Evolutionary conservation across 2,113 vertebrate species (phyloP), one percentile per base, ranked within the genome.

Genomic region (Misgurnus mizolepis): DNA sequence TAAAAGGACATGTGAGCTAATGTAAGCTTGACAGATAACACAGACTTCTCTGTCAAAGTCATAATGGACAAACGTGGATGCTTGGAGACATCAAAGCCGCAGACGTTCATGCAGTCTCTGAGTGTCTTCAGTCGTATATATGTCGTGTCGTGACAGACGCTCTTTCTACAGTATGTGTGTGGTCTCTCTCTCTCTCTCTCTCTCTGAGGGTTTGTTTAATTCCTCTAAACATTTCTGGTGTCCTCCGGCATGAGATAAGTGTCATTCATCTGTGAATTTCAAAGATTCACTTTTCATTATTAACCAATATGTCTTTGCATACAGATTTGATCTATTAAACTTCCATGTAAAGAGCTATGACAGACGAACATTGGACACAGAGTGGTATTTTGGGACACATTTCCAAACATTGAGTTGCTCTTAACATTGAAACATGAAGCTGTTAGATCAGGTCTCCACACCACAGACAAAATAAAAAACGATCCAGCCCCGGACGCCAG

Each of bases 51-150:
- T 47, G 45, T 47, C 45, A n/a, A n/a, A n/a, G 17, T 5, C 14
- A 5, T 7, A 6, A n/a, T 8, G 5, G 55, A n/a, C 17, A 18
- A 18, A 18, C 4, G 6, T 8, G 22, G 11, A 39, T 11, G 22
- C 22, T 1, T 22, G 53, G 6, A 64, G 14, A 75, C 72, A 75
- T 75, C 43, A 75, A 75, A 64, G 72, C 43, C 58, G n/a, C 60
- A 40, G 8, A 41, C 34, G 40, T 34, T 34, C 27, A 34, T 15
- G 22, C 53, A 56, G 7, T 58, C 69, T 34, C 27, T 34, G 3
- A 34, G 27, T 34, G 27, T 34, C 27, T 34, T 34, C 27, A 34
- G 27, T 34, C 27, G 27, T 34, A 34, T 34, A 34, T 34, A 34
- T 34, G 27, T 34, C 27, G 27, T 34, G 27, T 34, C 3, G 27